Base-by-base conservation (phyloP, 30 jellyfish, hydroid and myxozoan genomes). In the Catostylus mosaicus region DNA sequence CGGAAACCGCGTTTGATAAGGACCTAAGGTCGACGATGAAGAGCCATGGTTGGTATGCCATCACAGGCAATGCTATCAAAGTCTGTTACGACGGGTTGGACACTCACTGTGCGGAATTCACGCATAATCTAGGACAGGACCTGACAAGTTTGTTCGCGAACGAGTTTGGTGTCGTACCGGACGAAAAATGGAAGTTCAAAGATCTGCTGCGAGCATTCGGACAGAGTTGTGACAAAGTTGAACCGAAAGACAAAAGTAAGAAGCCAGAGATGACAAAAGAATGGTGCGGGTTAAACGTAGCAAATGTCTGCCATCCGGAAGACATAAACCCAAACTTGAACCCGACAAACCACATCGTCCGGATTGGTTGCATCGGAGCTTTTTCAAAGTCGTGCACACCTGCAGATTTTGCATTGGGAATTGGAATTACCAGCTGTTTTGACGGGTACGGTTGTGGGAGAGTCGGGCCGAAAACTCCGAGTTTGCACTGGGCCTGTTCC, bases 381-480 rank as follows among this genome's bases (percentile, higher is more conserved):
- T 60, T 82, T 11, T 59, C 97, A 57, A 73, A 69, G 78, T 80
- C 97, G 77, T 94, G 99, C 64, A 88, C 98, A 36, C 99, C 99
- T 26, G 97, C 96, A n/a, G 99, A 94, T 71, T 94, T 70, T 75
- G 85, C 97, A 0, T 73, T 94, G 27, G 99, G 99, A 9, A 19
- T 94, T 33, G 99, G 99, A 10, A 92, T 94, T 31, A 79, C 99
- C 22, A 94, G 99, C 75, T 94, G 99, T 59, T 78, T 80, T 57
- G 99, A 94, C 78, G 99, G 97, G 23, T 94, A 94, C 75, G 99
- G 99, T 32, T 94, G 99, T 31, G 97, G 92, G 30, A 67, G 99
- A 88, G 97, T 94, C 70, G 99, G 99, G 24, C 99, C 99, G 5
- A 94, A 89, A 62, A 94, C 99, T 12, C 88, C 94, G 23, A 94